These are phyloP conservation scores for Paraescarpia echinospica DNA, from an alignment of 1,140 invertebrate genomes.

Conservation along the genomic window DNA sequence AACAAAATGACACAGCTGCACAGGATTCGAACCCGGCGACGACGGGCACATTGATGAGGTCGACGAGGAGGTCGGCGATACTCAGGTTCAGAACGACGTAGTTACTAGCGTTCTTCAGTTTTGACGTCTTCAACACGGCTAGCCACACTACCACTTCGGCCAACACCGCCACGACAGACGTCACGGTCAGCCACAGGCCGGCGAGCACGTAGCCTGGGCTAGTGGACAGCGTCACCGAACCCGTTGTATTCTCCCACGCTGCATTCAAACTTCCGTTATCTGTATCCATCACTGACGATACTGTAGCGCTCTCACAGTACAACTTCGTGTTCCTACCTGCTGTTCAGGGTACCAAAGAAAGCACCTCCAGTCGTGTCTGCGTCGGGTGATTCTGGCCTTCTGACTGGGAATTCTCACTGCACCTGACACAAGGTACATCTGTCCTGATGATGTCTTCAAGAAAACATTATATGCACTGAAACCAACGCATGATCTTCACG, in stretches of 20 bases:
- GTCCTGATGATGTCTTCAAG: too few relatives aligned
- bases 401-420: too few relatives aligned
- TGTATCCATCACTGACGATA: background rate
- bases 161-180: background rate
- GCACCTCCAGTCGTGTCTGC: background rate
- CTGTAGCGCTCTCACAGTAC: background rate
- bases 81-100: constrained; percentile 23
- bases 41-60: constrained; percentile 32
- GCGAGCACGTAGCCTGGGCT: background rate
- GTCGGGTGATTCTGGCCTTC: too few relatives aligned
- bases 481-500: too few relatives aligned
- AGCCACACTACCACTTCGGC: background rate
- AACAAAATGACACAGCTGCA: too few relatives aligned
- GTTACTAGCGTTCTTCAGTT: background rate
- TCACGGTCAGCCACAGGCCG: background rate
- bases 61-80: constrained; percentile 35
- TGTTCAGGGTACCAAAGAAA: background rate
- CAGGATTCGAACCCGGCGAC: too few relatives aligned
- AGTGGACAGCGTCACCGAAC: background rate
- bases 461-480: too few relatives aligned
- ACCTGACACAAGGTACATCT: too few relatives aligned
- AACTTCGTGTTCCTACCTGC: background rate
- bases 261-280: background rate
- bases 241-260: background rate
- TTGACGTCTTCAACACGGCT: background rate